A percentile compares a stretch with the other conserved stretches of the same genome.
Evolutionary conservation across 2,113 vertebrate species (phyloP).

Genomic region (Grallaria varia): DNA sequence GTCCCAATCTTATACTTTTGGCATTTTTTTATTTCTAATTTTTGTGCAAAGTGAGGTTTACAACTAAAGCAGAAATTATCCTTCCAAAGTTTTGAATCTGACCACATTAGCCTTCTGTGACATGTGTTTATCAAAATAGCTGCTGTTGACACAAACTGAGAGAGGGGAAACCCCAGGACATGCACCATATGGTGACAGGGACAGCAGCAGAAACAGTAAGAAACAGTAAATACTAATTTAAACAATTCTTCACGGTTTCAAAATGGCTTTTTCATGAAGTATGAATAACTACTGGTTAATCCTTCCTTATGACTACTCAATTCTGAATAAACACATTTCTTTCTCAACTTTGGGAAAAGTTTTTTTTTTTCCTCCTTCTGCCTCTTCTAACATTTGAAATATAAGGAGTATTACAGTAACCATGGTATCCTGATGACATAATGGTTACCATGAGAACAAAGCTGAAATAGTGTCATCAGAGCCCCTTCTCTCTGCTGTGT

Average conservation of each 20-base stretch:
- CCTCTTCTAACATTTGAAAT: constrained; percentile 62
- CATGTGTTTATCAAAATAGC: constrained; percentile 5
- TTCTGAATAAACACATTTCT: background rate
- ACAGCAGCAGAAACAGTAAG: constrained; percentile 8
- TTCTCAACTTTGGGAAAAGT: constrained; percentile 36
- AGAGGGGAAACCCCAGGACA: constrained; percentile 36
- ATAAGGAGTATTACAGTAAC: constrained; percentile 65
- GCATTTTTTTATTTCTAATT: background rate
- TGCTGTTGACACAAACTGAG: constrained; percentile 21
- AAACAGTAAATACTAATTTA: constrained; percentile 32
- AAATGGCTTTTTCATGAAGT: constrained; percentile 18
- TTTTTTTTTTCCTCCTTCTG: background rate
- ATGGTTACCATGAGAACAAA: constrained; percentile 74
- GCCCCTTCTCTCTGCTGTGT: constrained; percentile 29
- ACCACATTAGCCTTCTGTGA: background rate
- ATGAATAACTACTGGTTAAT: background rate
- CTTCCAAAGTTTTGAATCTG: background rate
- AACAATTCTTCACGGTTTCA: background rate
- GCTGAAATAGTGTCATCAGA: constrained; percentile 65
- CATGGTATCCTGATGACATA: constrained; percentile 71
- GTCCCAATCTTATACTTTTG: background rate
- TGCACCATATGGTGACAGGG: constrained; percentile 41
- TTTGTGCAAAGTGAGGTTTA: background rate
- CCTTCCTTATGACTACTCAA: background rate
- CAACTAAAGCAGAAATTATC: background rate